phyloP scores from a whole-genome alignment of 1,140 invertebrate genomes.

The roundworm (Caenorhabditis elegans) region DNA sequence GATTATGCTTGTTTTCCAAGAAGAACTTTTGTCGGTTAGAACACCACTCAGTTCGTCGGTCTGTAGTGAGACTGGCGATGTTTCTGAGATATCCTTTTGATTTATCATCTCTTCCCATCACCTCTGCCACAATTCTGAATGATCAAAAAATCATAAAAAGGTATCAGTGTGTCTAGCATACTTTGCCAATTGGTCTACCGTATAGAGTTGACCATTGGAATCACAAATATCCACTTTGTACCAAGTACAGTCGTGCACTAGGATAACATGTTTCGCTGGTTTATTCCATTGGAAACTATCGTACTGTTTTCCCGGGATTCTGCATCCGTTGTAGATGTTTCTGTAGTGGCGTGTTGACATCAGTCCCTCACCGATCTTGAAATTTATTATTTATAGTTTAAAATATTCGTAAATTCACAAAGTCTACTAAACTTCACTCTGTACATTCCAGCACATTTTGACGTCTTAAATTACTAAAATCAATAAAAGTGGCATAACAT shows the following conservation, averaged over 20 bases:
- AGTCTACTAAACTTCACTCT: too few species aligned
- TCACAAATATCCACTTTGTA: conserved; percentile 58
- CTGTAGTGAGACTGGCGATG: conserved; percentile 55
- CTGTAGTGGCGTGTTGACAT: conserved; percentile 55
- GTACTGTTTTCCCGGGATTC: conserved; percentile 45
- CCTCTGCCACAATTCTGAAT: conserved; percentile 52
- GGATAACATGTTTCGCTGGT: conserved; percentile 47
- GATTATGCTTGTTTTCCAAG: conserved; percentile 45
- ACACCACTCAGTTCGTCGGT: conserved; percentile 48
- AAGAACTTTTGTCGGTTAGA: conserved; percentile 53
- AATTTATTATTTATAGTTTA: too few species aligned
- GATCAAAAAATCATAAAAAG: background rate
- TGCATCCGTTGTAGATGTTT: conserved; percentile 42
- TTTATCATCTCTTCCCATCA: conserved; percentile 47
- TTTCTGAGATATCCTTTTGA: conserved; percentile 42
- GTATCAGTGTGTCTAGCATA: background rate
- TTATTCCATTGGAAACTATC: conserved; percentile 18
- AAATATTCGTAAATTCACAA: too few species aligned
- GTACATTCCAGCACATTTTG: too few species aligned
- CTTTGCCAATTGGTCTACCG: conserved; percentile 29
- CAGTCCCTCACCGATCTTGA: conserved; percentile 49
- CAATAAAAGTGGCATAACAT: too few species aligned
- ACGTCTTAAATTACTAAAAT: too few species aligned
- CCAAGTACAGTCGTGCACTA: conserved; percentile 50
- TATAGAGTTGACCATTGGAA: conserved; percentile 25